Evolutionary conservation across 2,797 vertebrate species (phyloP).

Genomic region (Crocidura indochinensis): DNA sequence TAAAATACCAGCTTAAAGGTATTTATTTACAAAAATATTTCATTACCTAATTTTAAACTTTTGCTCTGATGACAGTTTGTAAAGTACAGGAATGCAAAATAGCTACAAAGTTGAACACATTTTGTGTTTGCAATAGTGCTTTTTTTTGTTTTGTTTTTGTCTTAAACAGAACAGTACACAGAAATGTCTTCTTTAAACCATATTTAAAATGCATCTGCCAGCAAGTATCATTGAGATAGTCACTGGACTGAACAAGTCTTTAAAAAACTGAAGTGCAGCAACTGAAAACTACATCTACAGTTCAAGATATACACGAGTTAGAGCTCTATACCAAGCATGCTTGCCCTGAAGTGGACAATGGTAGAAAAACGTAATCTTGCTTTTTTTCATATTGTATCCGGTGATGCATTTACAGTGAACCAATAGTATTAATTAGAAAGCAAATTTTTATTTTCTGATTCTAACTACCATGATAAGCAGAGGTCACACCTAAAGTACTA

Average conservation of each 20-base stretch:
- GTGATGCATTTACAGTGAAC: constrained; percentile 88
- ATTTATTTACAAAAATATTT: constrained; percentile 94
- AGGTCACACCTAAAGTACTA: constrained; percentile 87
- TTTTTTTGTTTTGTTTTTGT: constrained; percentile 86
- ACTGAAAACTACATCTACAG: constrained; percentile 83
- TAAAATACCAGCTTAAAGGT: constrained; percentile 92
- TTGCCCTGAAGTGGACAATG: constrained; percentile 80
- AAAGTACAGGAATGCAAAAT: constrained; percentile 92
- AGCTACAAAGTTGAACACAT: constrained; percentile 90
- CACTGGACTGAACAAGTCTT: constrained; percentile 88
- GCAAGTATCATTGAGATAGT: constrained; percentile 89
- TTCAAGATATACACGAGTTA: constrained; percentile 85
- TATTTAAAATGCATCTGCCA: constrained; percentile 91
- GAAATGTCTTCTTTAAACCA: constrained; percentile 85
- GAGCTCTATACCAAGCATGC: constrained; percentile 89
- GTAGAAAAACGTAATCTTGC: constrained; percentile 84
- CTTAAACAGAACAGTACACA: constrained; percentile 89
- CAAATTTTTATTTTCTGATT: constrained; percentile 86
- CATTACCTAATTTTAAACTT: constrained; percentile 90
- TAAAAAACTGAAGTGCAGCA: constrained; percentile 80
- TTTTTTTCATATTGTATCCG: constrained; percentile 69
- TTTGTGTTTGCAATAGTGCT: constrained; percentile 88
- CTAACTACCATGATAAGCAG: constrained; percentile 87
- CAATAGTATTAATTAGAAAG: constrained; percentile 87
- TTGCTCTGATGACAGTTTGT: constrained; percentile 89